These are phyloP conservation scores for Eueides isabella DNA, from an alignment of 1,140 invertebrate genomes.

Conservation along the genomic window DNA sequence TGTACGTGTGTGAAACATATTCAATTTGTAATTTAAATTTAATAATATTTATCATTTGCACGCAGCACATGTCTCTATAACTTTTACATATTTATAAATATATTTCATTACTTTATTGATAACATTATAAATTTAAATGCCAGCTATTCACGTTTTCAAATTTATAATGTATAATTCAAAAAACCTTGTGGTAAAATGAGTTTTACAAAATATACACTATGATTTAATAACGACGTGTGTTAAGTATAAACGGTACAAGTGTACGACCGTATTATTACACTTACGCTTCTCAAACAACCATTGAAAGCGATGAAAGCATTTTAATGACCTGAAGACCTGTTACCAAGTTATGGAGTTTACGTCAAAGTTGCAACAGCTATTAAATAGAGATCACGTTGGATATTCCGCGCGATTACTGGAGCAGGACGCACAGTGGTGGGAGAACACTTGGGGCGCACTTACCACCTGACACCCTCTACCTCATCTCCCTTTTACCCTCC, in stretches of 20 bases:
- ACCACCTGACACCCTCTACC: not conserved
- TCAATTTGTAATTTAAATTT: not conserved
- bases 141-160: not conserved
- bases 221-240: not conserved
- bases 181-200: not conserved
- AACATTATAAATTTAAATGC: not conserved
- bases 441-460: not conserved
- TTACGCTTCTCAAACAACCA: slow-evolving; percentile 1
- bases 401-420: not conserved
- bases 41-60: not conserved
- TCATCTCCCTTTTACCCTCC: not conserved
- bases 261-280: not conserved
- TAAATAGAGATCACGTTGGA: slow-evolving; percentile 10
- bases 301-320: slow-evolving; percentile 1
- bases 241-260: not conserved
- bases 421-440: not conserved
- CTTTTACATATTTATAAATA: not conserved
- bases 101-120: not conserved
- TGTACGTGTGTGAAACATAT: not conserved
- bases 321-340: slow-evolving; percentile 6
- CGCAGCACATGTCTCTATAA: not conserved
- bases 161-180: too few relatives aligned
- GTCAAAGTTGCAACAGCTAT: slow-evolving; percentile 7
- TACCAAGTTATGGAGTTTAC: slow-evolving; percentile 8
- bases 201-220: too few relatives aligned